A percentile compares a stretch with the other conserved stretches of the same genome.
Conservation (phyloP, 2,113 vertebrate species). For the Chloroceryle aenea region DNA sequence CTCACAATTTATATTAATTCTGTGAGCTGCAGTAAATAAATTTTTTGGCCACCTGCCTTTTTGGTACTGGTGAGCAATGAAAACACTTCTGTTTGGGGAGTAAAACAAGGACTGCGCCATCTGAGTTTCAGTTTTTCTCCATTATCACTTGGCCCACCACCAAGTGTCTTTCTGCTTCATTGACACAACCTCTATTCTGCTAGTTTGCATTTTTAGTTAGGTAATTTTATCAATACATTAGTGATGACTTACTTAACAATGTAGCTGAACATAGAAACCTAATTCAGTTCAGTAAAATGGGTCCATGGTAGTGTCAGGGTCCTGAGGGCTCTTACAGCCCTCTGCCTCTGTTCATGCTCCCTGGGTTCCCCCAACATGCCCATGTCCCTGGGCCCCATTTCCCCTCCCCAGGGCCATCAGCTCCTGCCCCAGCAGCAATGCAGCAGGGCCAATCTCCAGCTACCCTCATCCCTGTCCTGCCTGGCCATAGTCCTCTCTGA, state of each 20-base stretch:
- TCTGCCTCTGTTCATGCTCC: rapidly evolving
- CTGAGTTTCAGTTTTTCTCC: not conserved
- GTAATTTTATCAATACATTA: not conserved
- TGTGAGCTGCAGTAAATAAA: not conserved
- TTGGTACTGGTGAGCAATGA: not conserved
- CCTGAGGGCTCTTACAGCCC: not conserved
- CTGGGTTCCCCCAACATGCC: rapidly evolving
- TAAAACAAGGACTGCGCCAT: not conserved
- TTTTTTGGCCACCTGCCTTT: not conserved
- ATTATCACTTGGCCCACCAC: not conserved
- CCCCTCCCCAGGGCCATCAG: rapidly evolving
- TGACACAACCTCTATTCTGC: not conserved
- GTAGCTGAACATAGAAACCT: not conserved
- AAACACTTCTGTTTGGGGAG: not conserved
- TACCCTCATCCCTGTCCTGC: not conserved
- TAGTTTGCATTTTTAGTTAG: not conserved
- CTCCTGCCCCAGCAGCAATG: rapidly evolving
- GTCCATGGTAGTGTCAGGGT: not conserved
- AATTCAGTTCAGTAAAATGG: not conserved
- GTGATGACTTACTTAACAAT: not conserved
- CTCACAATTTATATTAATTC: not conserved
- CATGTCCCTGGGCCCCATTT: rapidly evolving
- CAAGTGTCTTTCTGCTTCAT: not conserved
- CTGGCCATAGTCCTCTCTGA: rapidly evolving
- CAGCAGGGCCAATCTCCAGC: rapidly evolving